Evolutionary conservation across 2,797 vertebrate species (phyloP), one percentile per base, ranked within the genome.

Genomic region (Neosilurus mollespiculum): DNA sequence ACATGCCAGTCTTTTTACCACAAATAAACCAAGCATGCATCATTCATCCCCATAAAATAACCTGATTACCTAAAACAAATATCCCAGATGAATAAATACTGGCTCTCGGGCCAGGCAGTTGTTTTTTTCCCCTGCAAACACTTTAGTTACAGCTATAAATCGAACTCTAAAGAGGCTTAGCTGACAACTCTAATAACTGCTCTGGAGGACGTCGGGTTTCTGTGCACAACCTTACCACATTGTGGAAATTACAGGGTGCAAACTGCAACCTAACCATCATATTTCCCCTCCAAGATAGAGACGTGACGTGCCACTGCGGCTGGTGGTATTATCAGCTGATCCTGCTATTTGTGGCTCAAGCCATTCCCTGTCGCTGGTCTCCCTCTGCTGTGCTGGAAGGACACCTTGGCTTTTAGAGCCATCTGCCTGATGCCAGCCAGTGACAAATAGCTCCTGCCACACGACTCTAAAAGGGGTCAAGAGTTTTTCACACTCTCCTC

Each of bases 381-480:
- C 85, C 67, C 72, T 72, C 67, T 59, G 70, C 81, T 78, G 71
- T 24, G 9, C 37, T 81, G 80, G 77, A 88, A 88, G 87, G 86
- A 88, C 86, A 88, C 80, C 87, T 86, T 88, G 84, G 87, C 84
- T 88, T 87, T 88, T 87, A 82, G 82, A 78, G 84, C 71, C 84
- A 69, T 85, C 81, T 85, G 84, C 76, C 66, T 82, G 70, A 80
- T 85, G 85, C 82, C 85, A 81, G 82, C 82, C 76, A 43, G 66
- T 87, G 87, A 88, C 86, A 88, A 87, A 88, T 88, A 73, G 85
- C 82, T 83, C 81, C 37, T 72, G 82, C 80, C 83, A 83, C 84
- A 85, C 79, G 80, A 85, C 86, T 88, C 86, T 87, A 87, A 88
- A 88, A 87, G 86, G 87, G 87, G 87, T 88, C 87, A 88, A 87